These are phyloP conservation scores for Threskiornis aethiopicus DNA, from an alignment of 2,797 vertebrate genomes.

Conservation along the genomic window DNA sequence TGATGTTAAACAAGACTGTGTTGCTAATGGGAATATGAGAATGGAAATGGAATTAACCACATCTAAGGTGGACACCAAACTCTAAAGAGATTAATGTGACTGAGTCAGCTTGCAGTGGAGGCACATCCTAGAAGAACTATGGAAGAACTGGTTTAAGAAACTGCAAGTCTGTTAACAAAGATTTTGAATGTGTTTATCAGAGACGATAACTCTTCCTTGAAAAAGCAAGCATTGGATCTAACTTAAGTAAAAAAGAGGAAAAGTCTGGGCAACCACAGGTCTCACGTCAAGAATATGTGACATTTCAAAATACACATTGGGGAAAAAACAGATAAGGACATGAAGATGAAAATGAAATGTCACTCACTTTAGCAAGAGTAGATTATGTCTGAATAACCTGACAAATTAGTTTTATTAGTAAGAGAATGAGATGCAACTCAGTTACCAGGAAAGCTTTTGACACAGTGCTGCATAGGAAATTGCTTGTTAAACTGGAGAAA, in stretches of 20 bases:
- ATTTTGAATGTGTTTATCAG: conserved; percentile 2
- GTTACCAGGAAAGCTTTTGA: neutral
- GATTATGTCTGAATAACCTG: neutral
- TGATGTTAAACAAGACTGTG: conserved; percentile 55
- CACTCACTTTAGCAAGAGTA: neutral
- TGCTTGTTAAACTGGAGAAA: conserved; percentile 37
- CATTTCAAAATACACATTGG: neutral
- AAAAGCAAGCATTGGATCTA: neutral
- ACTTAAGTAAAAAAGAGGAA: neutral
- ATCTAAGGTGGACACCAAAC: conserved; percentile 44
- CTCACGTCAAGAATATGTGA: neutral
- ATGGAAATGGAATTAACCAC: conserved; percentile 68
- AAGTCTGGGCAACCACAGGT: neutral
- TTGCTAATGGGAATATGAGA: conserved; percentile 51
- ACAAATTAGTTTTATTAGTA: neutral
- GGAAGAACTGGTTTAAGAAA: conserved; percentile 20
- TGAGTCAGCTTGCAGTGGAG: conserved; percentile 32
- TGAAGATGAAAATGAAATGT: neutral
- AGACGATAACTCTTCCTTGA: neutral
- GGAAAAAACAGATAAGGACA: neutral
- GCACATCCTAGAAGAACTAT: conserved; percentile 1
- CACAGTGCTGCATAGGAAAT: conserved; percentile 17
- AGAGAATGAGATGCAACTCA: neutral
- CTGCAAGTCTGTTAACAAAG: conserved; percentile 7
- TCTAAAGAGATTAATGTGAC: conserved; percentile 53